Evolutionary conservation across 1,140 invertebrate species (phyloP), one percentile per base, ranked within the genome.

Genomic region (Euura saliciscinereae): DNA sequence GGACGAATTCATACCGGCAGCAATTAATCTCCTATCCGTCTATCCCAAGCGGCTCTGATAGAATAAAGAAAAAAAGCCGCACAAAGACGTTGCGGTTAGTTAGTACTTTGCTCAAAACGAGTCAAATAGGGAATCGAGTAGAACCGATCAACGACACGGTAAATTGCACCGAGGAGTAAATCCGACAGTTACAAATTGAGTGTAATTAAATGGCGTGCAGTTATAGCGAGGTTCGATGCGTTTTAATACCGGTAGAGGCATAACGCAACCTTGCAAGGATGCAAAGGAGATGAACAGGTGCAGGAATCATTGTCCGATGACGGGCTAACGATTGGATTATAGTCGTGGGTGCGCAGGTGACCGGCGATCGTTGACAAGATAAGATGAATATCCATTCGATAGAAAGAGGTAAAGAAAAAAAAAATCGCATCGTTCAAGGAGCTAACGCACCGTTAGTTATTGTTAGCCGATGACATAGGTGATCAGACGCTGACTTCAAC

Each of bases 261-360:
- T 28, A 28, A 28, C 28, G 5, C 13, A 59, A 59, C 51, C 51
- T 59, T 59, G 51, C 51, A 59, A 59, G 51, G 51, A 59, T 59
- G 51, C 51, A 59, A 59, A 59, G 51, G 51, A 59, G 51, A 59
- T 59, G 51, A 59, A 11, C 51, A 59, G 51, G 51, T 59, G 51
- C 51, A 59, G 51, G 13, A 59, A 59, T 3, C 6, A 59, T 59
- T 5, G 51, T n/a, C 51, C 51, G 6, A 59, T 5, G 51, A 59
- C 3, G 51, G 3, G 28, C 28, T 28, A 28, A 28, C 28, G 28
- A 28, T 1, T 28, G 28, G 28, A 28, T 28, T 28, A 28, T 28
- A 28, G 28, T 28, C 28, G 28, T 28, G 28, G 51, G 10, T 59
- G 6, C 13, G 6, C 10, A 11, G 6, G 13, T n/a, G 13, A 59